Evolutionary conservation across 2,888 invertebrate species (phyloP).

Genomic region (Gastracanthus pulcherrimus): DNA sequence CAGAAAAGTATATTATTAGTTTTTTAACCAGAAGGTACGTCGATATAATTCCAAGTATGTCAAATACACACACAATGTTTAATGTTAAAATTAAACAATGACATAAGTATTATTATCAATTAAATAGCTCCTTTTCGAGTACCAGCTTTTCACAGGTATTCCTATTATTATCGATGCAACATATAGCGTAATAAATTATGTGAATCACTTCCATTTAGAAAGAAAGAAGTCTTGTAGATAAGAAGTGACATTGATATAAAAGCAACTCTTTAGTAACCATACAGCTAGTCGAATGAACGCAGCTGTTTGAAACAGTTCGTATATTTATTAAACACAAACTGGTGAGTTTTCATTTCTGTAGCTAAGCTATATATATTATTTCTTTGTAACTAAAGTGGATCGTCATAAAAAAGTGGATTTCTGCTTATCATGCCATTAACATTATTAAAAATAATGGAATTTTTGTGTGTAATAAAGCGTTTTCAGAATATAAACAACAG

Average conservation of each 20-base stretch:
- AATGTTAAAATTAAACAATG: background rate
- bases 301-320: slow-evolving; percentile 1
- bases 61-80: background rate
- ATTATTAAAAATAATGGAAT: too few relatives aligned
- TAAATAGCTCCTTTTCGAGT: background rate
- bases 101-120: background rate
- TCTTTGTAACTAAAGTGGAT: background rate
- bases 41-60: background rate
- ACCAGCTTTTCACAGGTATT: background rate
- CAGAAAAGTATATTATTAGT: too few relatives aligned
- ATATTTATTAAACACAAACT: background rate
- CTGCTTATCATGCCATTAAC: too few relatives aligned
- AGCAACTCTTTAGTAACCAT: slow-evolving; percentile 15
- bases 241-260: slow-evolving; percentile 37
- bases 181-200: background rate
- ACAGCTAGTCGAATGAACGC: background rate
- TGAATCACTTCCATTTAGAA: slow-evolving; percentile 23
- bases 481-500: too few relatives aligned
- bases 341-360: slow-evolving; percentile 9
- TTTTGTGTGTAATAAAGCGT: too few relatives aligned
- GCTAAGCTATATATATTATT: background rate
- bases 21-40: background rate
- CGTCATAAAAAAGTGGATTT: background rate
- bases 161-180: slow-evolving; percentile 4
- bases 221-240: slow-evolving; percentile 15